Evolutionary conservation across 2,888 invertebrate genomes (phyloP), one percentile per base, ranked within the genome.

Genomic region (Uloborus plumipes): DNA sequence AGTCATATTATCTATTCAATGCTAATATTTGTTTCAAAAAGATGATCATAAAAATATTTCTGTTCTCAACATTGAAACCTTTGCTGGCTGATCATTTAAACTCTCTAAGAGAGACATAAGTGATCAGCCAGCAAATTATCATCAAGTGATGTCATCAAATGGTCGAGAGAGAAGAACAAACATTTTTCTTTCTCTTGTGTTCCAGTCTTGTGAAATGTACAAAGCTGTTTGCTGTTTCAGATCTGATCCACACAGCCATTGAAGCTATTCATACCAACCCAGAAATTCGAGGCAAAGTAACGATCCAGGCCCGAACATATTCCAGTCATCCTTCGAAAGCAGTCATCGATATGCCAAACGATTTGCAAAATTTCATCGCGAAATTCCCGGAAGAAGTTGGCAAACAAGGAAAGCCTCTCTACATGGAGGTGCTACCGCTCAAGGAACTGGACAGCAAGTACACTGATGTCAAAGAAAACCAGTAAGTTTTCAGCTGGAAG

Each of bases 221-320:
- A 39, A 9, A 39, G 9, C 39, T 39, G 39, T 39, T 11, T 39
- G 11, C 39, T 9, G 7, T 39, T 59, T 59, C 22, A 59, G 59
- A 4, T 15, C 3, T 22, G 59, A 22, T 20, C 13, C 15, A 20
- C 3, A 59, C 15, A 0, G 59, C 59, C 22, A 9, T 59, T 2
- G 59, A 59, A 20, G 59, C 59, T 22, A 59, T 59, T 26, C n/a
- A 59, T 20, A 20, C 1, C 59, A 59, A 59, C 22, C 59, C n/a
- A 2, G 59, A 59, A 59, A 11, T 59, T 26, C 59, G 59, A 31
- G 64, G 64, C 26, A 64, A 64, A 31, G 64, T 64, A 13, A 39
- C 15, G 7, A 39, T 64, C 26, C 39, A 64, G 7, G 18, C 39
- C n/a, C 64, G 39, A 16, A 18, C 18, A 2, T 64, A 64, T 39